phyloP scores from a whole-genome alignment of 2,113 vertebrate species.

The Equus quagga region DNA sequence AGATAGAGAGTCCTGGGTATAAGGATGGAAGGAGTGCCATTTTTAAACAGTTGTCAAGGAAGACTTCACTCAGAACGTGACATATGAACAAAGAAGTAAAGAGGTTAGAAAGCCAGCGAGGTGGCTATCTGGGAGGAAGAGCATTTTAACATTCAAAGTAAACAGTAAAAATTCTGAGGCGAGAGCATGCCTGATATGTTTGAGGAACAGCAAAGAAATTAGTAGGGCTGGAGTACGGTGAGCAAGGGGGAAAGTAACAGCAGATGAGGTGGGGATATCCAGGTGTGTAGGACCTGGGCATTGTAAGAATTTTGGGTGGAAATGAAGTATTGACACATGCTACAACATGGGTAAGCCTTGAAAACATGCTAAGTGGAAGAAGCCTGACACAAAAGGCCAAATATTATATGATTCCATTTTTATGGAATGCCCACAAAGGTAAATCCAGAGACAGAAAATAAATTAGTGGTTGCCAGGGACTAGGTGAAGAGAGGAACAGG shows the following conservation, averaged over 20 bases:
- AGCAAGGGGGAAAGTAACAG: background rate
- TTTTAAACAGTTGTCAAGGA: conserved; percentile 25
- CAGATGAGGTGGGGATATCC: background rate
- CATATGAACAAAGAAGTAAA: conserved; percentile 21
- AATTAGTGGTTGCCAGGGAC: background rate
- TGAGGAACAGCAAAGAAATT: background rate
- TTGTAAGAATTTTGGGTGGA: background rate
- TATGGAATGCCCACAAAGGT: background rate
- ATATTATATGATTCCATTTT: background rate
- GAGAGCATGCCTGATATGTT: background rate
- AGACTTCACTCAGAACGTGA: conserved; percentile 2
- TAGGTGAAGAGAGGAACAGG: background rate
- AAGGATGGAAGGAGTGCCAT: background rate
- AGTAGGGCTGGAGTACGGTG: background rate
- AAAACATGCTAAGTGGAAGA: background rate
- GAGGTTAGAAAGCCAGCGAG: background rate
- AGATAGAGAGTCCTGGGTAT: background rate
- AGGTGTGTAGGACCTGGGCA: background rate
- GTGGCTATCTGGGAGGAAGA: background rate
- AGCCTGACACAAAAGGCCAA: background rate
- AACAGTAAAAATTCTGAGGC: conserved; percentile 28
- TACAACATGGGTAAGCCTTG: background rate
- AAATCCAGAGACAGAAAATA: background rate
- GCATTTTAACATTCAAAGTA: background rate
- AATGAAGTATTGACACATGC: background rate